phyloP scores from a whole-genome alignment of 1,140 invertebrate genomes.

The Ditylenchus dipsaci region DNA sequence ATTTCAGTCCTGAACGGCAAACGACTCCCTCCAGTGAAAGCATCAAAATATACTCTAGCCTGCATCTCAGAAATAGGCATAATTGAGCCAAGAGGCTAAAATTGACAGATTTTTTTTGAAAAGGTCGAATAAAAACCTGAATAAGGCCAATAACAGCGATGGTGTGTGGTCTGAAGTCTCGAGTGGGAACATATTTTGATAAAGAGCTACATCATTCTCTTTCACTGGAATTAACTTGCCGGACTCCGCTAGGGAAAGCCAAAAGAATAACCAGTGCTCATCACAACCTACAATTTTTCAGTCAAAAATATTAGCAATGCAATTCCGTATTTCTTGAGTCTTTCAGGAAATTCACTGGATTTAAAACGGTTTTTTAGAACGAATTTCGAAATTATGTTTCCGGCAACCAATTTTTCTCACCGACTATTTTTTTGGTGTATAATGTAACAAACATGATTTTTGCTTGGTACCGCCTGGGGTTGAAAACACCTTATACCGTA shows the following conservation, averaged over 20 bases:
- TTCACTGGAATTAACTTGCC: conserved; percentile 38
- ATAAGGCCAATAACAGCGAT: conserved; percentile 63
- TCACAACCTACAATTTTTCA: conserved; percentile 46
- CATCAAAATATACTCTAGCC: conserved; percentile 44
- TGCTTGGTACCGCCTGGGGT: too few relatives aligned
- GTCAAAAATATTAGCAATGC: neutral
- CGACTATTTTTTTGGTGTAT: too few relatives aligned
- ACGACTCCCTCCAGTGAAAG: conserved; percentile 20
- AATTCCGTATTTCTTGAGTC: too few relatives aligned
- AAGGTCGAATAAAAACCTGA: conserved; percentile 48
- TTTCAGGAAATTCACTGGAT: too few relatives aligned
- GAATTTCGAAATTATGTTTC: too few relatives aligned
- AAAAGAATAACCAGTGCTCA: conserved; percentile 42
- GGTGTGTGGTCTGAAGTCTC: conserved; percentile 57
- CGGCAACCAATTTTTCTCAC: too few relatives aligned
- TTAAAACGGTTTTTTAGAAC: too few relatives aligned
- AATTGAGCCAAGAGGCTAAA: conserved; percentile 61
- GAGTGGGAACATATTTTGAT: conserved; percentile 60
- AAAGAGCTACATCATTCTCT: conserved; percentile 61
- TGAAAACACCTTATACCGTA: too few relatives aligned
- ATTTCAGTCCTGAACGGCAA: conserved; percentile 25
- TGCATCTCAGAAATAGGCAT: conserved; percentile 65
- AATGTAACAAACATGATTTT: too few relatives aligned
- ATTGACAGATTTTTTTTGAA: conserved; percentile 5
- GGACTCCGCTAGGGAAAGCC: conserved; percentile 34